These are phyloP conservation scores for Petromus typicus DNA, from an alignment of 2,113 vertebrate genomes.

Conservation along the genomic window DNA sequence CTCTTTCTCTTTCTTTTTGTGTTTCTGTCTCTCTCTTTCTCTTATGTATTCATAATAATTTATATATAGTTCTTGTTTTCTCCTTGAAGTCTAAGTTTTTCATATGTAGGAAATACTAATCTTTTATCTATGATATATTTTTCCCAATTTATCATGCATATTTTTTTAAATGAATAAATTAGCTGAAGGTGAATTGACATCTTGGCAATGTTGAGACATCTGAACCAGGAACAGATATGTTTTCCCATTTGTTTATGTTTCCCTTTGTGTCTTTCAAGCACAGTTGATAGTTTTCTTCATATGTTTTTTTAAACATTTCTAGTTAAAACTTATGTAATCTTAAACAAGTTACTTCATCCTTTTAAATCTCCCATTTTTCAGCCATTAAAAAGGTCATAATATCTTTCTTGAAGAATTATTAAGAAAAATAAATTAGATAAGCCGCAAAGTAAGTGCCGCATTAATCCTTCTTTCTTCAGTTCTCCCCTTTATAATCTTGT, in stretches of 20 bases:
- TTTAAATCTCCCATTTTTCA: constrained; percentile 36
- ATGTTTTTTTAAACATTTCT: constrained; percentile 5
- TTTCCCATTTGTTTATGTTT: not conserved
- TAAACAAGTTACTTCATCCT: constrained; percentile 1
- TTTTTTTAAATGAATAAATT: not conserved
- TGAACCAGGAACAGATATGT: not conserved
- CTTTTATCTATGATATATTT: not conserved
- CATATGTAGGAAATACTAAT: not conserved
- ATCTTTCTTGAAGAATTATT: constrained; percentile 8
- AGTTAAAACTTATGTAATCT: not conserved
- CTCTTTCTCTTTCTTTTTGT: no score
- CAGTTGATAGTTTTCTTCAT: not conserved
- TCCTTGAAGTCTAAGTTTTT: not conserved
- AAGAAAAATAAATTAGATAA: constrained; percentile 42
- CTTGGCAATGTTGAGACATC: not conserved
- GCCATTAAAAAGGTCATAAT: not conserved
- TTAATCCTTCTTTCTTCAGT: not conserved
- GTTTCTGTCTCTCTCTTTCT: not conserved
- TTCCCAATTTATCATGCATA: not conserved
- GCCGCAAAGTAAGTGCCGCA: not conserved
- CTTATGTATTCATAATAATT: not conserved
- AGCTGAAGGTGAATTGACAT: not conserved
- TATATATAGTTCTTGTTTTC: not conserved
- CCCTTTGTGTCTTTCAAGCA: not conserved
- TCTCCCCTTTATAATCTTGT: not conserved